Evolutionary conservation across 1,140 invertebrate species (phyloP).

Genomic region (Bombus polaris): DNA sequence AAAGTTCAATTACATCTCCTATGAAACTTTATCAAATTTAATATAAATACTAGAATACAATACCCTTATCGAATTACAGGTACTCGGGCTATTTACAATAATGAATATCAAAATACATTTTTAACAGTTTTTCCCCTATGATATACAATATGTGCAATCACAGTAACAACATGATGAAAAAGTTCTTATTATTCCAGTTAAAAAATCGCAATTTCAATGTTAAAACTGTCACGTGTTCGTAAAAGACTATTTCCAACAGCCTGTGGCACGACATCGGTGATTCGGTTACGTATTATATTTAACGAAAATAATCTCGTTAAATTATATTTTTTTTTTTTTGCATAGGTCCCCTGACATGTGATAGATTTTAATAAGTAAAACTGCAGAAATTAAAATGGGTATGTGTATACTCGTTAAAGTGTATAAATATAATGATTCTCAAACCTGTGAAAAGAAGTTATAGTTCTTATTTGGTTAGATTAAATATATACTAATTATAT

Average conservation of each 20-base stretch:
- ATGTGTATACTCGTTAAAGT: not conserved
- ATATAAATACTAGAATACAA: constrained; percentile 43
- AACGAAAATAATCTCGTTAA: constrained; percentile 35
- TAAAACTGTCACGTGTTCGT: not conserved
- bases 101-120: constrained; percentile 31
- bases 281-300: not conserved
- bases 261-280: not conserved
- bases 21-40: not conserved
- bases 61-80: constrained; percentile 32
- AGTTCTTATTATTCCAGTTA: not conserved
- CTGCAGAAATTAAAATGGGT: not conserved
- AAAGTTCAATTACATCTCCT: not conserved
- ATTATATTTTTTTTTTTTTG: not conserved
- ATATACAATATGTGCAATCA: not conserved
- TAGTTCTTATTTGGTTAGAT: not conserved
- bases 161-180: not conserved
- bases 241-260: not conserved
- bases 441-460: constrained; percentile 3
- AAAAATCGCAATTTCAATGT: not conserved
- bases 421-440: constrained; percentile 17
- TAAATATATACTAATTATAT: not conserved
- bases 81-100: constrained; percentile 33
- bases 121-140: not conserved
- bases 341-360: not conserved
- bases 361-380: constrained; percentile 2